Conservation (phyloP, 2,888 invertebrate genomes). For the Drosophila tripunctata region DNA sequence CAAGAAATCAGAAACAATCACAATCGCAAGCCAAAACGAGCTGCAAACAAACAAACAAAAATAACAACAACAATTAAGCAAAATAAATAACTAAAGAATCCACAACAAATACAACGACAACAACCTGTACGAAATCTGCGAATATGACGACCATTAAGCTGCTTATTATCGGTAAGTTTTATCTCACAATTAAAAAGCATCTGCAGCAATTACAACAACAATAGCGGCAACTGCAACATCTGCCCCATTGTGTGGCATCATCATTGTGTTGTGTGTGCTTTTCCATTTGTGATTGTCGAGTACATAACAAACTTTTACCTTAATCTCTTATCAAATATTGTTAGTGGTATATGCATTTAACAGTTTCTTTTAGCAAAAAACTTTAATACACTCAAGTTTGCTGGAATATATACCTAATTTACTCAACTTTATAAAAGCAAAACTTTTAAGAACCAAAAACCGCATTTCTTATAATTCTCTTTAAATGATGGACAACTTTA, state of each 20-base stretch:
- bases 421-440: too few species aligned
- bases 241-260: not conserved
- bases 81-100: slow-evolving; percentile 6
- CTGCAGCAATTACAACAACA: slow-evolving; percentile 11
- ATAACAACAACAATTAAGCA: slow-evolving; percentile 16
- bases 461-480: too few species aligned
- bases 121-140: slow-evolving; percentile 9
- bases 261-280: not conserved
- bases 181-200: slow-evolving; percentile 75
- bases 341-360: too few species aligned
- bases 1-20: slow-evolving; percentile 26
- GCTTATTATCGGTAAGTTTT: slow-evolving; percentile 82
- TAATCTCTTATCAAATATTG: slow-evolving; percentile 2
- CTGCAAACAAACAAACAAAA: slow-evolving; percentile 23
- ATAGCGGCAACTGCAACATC: not conserved
- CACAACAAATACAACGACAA: slow-evolving; percentile 18
- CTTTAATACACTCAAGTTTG: too few species aligned
- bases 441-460: too few species aligned
- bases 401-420: too few species aligned
- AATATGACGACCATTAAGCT: slow-evolving; percentile 79
- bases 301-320: slow-evolving; percentile 1
- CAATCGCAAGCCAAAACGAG: slow-evolving; percentile 11
- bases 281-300: not conserved
- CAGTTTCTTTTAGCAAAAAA: too few species aligned
- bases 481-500: too few species aligned